Percentiles rank a stretch among this genome's conserved stretches.
These are phyloP conservation scores for Acanthosepion esculentum DNA, from an alignment of 2,888 invertebrate species.

Conservation along the genomic window DNA sequence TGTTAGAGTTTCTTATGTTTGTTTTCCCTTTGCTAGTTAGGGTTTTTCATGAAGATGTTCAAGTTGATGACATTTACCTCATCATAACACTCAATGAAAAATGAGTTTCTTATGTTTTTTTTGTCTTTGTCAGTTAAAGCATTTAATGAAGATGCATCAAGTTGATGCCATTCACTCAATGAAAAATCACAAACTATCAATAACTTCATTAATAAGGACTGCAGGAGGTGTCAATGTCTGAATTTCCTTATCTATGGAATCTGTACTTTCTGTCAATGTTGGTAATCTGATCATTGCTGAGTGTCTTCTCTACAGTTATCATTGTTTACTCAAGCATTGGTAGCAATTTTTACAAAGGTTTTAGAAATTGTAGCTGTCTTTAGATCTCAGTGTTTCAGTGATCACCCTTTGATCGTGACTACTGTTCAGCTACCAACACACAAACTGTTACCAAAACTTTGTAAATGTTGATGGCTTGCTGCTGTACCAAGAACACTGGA, in stretches of 20 bases:
- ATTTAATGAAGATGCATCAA: conserved; percentile 34
- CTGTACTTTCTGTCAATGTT: conserved; percentile 38
- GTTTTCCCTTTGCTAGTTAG: background rate
- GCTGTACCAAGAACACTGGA: background rate
- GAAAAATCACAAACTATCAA: background rate
- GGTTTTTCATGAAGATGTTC: background rate
- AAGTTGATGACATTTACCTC: background rate
- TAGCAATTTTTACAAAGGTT: background rate
- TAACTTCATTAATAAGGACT: conserved; percentile 33
- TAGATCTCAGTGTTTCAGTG: background rate
- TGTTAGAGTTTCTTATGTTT: background rate
- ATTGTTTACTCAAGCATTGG: background rate
- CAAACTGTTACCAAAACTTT: background rate
- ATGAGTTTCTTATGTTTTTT: background rate
- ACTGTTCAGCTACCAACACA: background rate
- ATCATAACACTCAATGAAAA: background rate
- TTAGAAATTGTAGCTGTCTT: background rate
- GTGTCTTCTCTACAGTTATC: background rate
- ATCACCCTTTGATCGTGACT: background rate
- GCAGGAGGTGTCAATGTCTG: background rate
- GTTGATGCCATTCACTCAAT: conserved; percentile 25
- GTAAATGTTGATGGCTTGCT: conserved; percentile 36
- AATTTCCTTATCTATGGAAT: conserved; percentile 38
- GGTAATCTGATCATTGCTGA: conserved; percentile 37
- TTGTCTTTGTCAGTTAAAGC: background rate